Percentiles rank a stretch among this genome's conserved stretches.
phyloP scores from a whole-genome alignment of 2,888 invertebrate genomes.

The Leptinotarsa tumamoca region DNA sequence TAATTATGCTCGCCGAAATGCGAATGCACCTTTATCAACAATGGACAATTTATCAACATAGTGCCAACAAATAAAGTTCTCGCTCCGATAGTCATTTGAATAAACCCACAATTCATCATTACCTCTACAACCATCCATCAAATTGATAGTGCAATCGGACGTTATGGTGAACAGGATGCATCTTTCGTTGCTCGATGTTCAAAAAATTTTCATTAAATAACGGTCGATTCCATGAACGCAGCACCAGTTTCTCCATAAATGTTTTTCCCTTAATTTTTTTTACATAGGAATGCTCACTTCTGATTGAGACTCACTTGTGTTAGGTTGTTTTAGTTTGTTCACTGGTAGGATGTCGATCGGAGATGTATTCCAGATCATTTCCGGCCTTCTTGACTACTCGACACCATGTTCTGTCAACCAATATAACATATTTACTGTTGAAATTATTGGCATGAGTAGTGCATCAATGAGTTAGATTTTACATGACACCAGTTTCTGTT shows the following conservation, averaged over 20 bases:
- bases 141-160: constrained; percentile 44
- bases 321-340: too few species aligned
- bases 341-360: too few species aligned
- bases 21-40: constrained; percentile 23
- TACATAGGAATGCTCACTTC: neutral
- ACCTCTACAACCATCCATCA: constrained; percentile 42
- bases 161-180: constrained; percentile 5
- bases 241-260: neutral
- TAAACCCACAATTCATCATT: constrained; percentile 24
- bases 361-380: too few species aligned
- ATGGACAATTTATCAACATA: constrained; percentile 16
- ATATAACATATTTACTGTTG: too few species aligned
- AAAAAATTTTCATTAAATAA: neutral
- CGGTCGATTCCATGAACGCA: neutral
- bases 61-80: constrained; percentile 11
- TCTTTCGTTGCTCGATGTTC: neutral
- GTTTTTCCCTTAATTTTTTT: neutral
- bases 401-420: too few species aligned
- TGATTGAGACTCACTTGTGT: too few species aligned
- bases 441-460: too few species aligned
- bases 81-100: constrained; percentile 20
- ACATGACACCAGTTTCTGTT: too few species aligned
- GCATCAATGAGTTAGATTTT: too few species aligned
- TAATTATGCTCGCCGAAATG: neutral
- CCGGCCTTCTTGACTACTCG: too few species aligned